Evolutionary conservation across 2,888 invertebrate genomes (phyloP), one percentile per base, ranked within the genome.

Genomic region (Blera fallax): DNA sequence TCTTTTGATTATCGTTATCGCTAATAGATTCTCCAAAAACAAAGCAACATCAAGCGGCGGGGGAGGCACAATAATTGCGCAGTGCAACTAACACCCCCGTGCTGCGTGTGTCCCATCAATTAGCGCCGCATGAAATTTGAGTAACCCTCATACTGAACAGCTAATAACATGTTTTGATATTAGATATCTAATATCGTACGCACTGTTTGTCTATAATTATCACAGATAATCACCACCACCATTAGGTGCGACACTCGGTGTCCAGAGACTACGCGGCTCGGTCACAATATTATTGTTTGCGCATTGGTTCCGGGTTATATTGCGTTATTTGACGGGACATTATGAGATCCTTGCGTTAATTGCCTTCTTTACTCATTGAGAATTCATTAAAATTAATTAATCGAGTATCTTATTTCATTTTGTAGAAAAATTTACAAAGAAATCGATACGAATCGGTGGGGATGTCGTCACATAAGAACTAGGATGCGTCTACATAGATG

Each of bases 311-410:
- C 1, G 29, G 27, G 27, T 29, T 58, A 40, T 67, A 40, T 67
- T 67, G 48, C 48, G 37, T 24, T 11, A 67, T 48, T 58, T 7
- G 32, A 67, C 27, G 32, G 45, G 37, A n/a, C 27, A 18, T 27
- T 50, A n/a, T 29, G 34, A 27, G 40, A 34, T 58, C 37, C 64
- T 48, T 37, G 56, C 16, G 48, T 72, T 74, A 69, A 69, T 79
- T 79, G 40, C 37, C 54, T 52, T 64, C 58, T 43, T 70, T 50
- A 54, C 45, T 62, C 34, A 52, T 43, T 52, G 52, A 40, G 50
- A 52, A 60, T 79, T 84, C 56, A 58, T 58, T 70, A 69, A 74
- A 74, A 56, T 69, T 43, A 74, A 84, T 79, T 84, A 84, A 84
- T 84, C 45, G 69, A 43, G 58, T 74, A 74, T 80, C 52, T 8